These are phyloP conservation scores for Dastarcus helophoroides DNA, from an alignment of 2,888 invertebrate species.

Conservation along the genomic window DNA sequence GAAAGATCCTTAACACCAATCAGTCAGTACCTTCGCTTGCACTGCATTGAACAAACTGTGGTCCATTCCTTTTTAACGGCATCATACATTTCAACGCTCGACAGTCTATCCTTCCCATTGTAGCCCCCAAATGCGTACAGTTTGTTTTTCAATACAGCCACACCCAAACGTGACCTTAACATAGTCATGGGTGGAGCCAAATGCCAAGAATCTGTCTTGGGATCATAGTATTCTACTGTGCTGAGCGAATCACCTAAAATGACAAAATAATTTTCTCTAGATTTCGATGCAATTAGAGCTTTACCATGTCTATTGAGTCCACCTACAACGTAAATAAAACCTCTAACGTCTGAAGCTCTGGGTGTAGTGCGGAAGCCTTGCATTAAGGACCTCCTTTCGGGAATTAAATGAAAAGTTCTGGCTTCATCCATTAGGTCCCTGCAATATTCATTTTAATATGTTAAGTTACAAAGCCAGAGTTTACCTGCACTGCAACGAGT, in stretches of 20 bases:
- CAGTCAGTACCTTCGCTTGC: conserved; percentile 55
- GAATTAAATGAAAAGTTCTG: conserved; percentile 77
- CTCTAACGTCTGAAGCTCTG: conserved; percentile 63
- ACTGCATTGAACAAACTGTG: conserved; percentile 67
- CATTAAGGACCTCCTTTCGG: conserved; percentile 64
- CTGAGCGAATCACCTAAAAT: conserved; percentile 63
- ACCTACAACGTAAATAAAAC: conserved; percentile 78
- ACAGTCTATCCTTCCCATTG: conserved; percentile 69
- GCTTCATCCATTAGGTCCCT: conserved; percentile 80
- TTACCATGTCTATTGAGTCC: conserved; percentile 71
- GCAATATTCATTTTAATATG: conserved; percentile 13
- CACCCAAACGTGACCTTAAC: conserved; percentile 71
- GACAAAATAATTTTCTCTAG: conserved; percentile 9
- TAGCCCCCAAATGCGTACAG: conserved; percentile 76
- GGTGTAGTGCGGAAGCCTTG: conserved; percentile 68
- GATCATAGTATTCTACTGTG: conserved; percentile 77
- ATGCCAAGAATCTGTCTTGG: conserved; percentile 56
- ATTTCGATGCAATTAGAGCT: no score
- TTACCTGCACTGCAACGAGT: conserved; percentile 65
- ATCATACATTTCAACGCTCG: conserved; percentile 77
- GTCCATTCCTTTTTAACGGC: conserved; percentile 62
- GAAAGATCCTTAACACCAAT: no score
- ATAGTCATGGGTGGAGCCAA: conserved; percentile 75
- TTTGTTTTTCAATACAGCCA: conserved; percentile 68
- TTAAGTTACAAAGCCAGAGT: conserved; percentile 1